A percentile compares a stretch with the other conserved stretches of the same genome.
Evolutionary conservation across 2,888 invertebrate species (phyloP).

Genomic region (Drosophila anomalata): DNA sequence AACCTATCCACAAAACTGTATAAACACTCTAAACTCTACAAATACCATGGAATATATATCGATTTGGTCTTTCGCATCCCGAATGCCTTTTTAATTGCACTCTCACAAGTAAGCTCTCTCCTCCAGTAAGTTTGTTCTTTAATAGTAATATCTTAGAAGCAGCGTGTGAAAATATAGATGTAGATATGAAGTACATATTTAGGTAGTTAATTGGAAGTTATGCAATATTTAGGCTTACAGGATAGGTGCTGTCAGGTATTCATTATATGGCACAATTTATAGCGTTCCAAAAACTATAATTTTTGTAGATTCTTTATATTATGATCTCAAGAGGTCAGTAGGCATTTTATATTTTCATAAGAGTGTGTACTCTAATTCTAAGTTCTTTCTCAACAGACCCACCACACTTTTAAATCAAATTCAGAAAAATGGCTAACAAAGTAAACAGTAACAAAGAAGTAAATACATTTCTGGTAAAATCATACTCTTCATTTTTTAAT

Average conservation of each 20-base stretch:
- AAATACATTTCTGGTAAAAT: slow-evolving; percentile 46
- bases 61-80: slow-evolving; percentile 24
- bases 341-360: slow-evolving; percentile 11
- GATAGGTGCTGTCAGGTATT: slow-evolving; percentile 38
- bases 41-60: slow-evolving; percentile 43
- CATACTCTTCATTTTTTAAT: slow-evolving; percentile 66
- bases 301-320: neutral
- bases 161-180: slow-evolving; percentile 12
- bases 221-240: neutral
- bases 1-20: slow-evolving; percentile 37
- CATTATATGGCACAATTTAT: slow-evolving; percentile 35
- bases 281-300: slow-evolving; percentile 3
- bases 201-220: slow-evolving; percentile 16
- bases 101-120: slow-evolving; percentile 31
- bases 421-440: neutral
- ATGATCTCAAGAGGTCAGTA: slow-evolving; percentile 16
- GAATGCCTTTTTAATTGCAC: slow-evolving; percentile 22
- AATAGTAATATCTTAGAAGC: slow-evolving; percentile 8
- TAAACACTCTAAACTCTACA: slow-evolving; percentile 40
- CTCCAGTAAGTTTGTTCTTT: slow-evolving; percentile 1
- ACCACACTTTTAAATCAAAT: neutral
- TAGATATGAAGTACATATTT: slow-evolving; percentile 13
- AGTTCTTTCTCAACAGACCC: neutral
- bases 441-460: slow-evolving; percentile 22
- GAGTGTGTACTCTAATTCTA: slow-evolving; percentile 6